Evolutionary conservation across 2,797 vertebrate species (phyloP), one percentile per base, ranked within the genome.

Genomic region (Tamandua tetradactyla): DNA sequence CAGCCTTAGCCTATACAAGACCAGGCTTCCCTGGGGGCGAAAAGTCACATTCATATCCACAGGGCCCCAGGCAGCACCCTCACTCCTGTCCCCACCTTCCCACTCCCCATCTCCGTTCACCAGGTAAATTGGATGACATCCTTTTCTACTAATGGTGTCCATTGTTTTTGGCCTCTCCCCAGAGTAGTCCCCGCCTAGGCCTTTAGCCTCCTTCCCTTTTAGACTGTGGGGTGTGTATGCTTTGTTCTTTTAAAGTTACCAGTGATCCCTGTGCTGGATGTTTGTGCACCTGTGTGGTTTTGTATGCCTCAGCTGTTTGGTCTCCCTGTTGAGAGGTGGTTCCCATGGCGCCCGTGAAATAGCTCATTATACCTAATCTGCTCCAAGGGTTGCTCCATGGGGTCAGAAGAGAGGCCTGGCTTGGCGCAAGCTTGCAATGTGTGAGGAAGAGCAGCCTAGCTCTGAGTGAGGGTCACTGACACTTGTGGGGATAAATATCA

Each of bases 211-310:
- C 44, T 14, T 57, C 35, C 57, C 44, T 59, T 35, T 72, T n/a
- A 35, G 55, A 72, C 78, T 32, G 6, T 27, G 25, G 0, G 3
- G 9, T 14, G 47, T 61, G 15, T 18, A 37, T 7, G 20, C 20
- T 62, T 66, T 13, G 2, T 44, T 68, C 57, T 62, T 83, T 18
- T 66, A 61, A 87, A 57, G 32, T 52, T 32, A 0, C 72, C 66
- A 2, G 30, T 5, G 40, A 20, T 25, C 35, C 25, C n/a, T 17
- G 0, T 2, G 5, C 84, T 22, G 27, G 37, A 23, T 10, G 12
- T 3, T 18, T 27, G 12, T 52, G 35, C 80, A 66, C 1, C 57
- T 81, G 20, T 62, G 78, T n/a, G 72, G 3, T 78, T 61, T 32
- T 37, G 9, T 79, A 15, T 8, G 12, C 12, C 44, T 35, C n/a